Conservation (phyloP, 2,888 invertebrate genomes). For the Sarcophaga variegata region DNA sequence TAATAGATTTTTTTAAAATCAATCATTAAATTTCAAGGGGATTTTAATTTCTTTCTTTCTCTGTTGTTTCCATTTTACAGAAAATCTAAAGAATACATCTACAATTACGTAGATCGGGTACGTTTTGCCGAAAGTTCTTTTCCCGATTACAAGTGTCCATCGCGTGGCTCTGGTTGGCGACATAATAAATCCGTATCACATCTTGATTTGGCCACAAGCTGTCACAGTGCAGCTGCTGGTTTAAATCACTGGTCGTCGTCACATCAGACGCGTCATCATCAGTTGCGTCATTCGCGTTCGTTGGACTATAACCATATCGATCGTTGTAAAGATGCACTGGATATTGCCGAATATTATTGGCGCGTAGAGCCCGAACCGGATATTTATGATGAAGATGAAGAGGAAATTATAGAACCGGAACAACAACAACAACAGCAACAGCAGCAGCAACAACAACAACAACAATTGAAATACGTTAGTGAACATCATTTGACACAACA, state of each 20-base stretch:
- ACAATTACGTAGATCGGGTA: constrained; percentile 82
- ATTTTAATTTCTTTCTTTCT: neutral
- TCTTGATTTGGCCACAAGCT: constrained; percentile 83
- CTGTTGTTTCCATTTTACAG: constrained; percentile 69
- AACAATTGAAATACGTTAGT: constrained; percentile 66
- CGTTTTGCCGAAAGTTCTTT: constrained; percentile 78
- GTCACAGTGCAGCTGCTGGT: constrained; percentile 77
- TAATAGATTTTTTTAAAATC: too few relatives aligned
- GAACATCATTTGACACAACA: constrained; percentile 62
- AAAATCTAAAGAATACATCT: constrained; percentile 79
- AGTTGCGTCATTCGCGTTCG: constrained; percentile 79
- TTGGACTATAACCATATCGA: constrained; percentile 79
- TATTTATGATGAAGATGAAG: constrained; percentile 71
- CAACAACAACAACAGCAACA: constrained; percentile 36
- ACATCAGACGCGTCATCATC: constrained; percentile 69
- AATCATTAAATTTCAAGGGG: neutral
- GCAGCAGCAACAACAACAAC: constrained; percentile 59
- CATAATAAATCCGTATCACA: constrained; percentile 82
- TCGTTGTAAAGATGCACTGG: constrained; percentile 77
- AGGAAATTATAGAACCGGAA: constrained; percentile 63
- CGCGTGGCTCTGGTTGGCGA: constrained; percentile 81
- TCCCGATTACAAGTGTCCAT: constrained; percentile 75
- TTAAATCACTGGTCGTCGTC: constrained; percentile 78
- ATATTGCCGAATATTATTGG: constrained; percentile 81
- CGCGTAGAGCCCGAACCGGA: constrained; percentile 79